A percentile compares a stretch with the other conserved stretches of the same genome.
phyloP scores from a whole-genome alignment of 2,797 vertebrate species.

The Picus viridis region DNA sequence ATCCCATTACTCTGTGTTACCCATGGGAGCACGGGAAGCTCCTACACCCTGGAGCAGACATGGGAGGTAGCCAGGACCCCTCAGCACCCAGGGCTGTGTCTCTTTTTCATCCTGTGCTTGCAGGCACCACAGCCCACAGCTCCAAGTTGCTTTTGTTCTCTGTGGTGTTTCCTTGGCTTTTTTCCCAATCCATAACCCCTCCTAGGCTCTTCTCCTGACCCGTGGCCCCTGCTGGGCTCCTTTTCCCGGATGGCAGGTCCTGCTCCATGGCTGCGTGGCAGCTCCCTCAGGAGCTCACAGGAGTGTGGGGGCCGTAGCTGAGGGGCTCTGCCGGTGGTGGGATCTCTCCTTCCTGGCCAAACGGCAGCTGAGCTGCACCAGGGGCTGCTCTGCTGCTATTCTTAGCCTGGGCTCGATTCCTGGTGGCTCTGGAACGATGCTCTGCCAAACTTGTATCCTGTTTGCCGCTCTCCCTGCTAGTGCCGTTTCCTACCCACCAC shows the following conservation, averaged over 20 bases:
- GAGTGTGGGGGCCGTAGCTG: neutral
- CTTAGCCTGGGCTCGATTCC: neutral
- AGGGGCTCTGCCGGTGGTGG: neutral
- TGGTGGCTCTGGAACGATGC: slow-evolving; percentile 9
- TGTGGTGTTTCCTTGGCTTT: fast-evolving
- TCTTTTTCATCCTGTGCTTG: fast-evolving
- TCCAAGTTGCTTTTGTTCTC: neutral
- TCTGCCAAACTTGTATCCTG: slow-evolving; percentile 10
- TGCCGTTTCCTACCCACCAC: neutral
- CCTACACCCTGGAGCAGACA: neutral
- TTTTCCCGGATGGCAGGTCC: neutral
- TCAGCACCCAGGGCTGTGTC: fast-evolving
- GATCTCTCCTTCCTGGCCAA: neutral
- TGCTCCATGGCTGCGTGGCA: neutral
- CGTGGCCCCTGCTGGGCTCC: neutral
- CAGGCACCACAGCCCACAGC: neutral
- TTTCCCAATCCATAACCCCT: neutral
- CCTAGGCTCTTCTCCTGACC: neutral
- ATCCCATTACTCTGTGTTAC: neutral
- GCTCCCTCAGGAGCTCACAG: neutral
- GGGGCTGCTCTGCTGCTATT: slow-evolving; percentile 18
- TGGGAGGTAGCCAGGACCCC: neutral
- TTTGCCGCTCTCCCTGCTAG: neutral
- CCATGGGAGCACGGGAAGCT: neutral
- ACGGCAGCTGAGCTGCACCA: fast-evolving